phyloP scores from a whole-genome alignment of 1,140 invertebrate species.

The Eurytemora carolleeae region DNA sequence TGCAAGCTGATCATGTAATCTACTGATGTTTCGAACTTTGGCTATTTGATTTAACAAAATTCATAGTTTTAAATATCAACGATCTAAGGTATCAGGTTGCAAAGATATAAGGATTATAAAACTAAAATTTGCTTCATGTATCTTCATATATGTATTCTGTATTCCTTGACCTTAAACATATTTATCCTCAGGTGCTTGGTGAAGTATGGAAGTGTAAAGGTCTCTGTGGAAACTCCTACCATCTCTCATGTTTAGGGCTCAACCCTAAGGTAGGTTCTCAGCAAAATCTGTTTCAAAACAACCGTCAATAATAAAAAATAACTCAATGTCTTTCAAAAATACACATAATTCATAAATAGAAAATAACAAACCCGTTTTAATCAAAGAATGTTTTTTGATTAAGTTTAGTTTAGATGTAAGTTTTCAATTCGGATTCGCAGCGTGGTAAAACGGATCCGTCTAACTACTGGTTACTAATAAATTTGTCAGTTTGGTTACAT shows the following conservation, averaged over 20 bases:
- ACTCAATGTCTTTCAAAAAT: not conserved
- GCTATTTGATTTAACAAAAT: not conserved
- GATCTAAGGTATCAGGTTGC: too few relatives aligned
- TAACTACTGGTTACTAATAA: not conserved
- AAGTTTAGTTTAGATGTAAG: not conserved
- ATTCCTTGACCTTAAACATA: not conserved
- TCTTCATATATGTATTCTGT: not conserved
- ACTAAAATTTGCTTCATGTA: not conserved
- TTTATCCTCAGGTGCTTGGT: not conserved
- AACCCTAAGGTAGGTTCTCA: not conserved
- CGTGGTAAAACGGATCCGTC: not conserved
- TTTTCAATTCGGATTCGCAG: not conserved
- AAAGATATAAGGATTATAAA: not conserved
- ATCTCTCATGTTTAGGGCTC: not conserved
- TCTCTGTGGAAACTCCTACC: not conserved
- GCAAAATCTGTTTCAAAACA: not conserved
- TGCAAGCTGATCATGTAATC: not conserved
- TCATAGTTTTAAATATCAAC: not conserved
- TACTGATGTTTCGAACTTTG: not conserved
- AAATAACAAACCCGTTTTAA: not conserved
- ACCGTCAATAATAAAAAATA: not conserved
- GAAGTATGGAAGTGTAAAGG: not conserved
- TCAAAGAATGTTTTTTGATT: not conserved
- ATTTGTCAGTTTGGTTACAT: not conserved
- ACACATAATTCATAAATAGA: not conserved